Conservation (phyloP, 2,797 vertebrate species). For the Acrossocheilus wenchowensis region DNA sequence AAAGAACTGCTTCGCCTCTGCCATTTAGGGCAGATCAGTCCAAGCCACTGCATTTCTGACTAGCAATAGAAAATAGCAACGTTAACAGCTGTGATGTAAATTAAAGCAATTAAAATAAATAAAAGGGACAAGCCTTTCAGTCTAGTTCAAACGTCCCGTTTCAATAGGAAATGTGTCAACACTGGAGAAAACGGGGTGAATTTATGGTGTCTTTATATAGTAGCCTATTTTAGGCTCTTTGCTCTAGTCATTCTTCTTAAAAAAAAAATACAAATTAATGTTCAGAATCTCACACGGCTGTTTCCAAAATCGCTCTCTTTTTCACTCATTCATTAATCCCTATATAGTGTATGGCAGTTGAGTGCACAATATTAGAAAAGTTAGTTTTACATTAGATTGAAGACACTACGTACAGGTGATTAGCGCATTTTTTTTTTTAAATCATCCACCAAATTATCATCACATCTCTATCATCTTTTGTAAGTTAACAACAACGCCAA, state of each 20-base stretch:
- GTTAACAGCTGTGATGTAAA: background rate
- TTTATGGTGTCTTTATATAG: background rate
- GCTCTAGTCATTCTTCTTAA: background rate
- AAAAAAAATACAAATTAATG: background rate
- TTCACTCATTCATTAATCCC: no score
- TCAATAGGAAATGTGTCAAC: background rate
- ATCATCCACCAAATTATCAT: no score
- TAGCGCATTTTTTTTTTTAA: no score
- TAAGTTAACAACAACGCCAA: no score
- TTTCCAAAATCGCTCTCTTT: no score
- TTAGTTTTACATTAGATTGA: no score
- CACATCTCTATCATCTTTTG: no score
- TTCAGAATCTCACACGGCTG: background rate
- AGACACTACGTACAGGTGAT: no score
- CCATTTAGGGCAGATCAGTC: constrained; percentile 67
- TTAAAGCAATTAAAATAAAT: background rate
- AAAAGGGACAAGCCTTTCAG: background rate
- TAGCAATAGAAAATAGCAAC: background rate
- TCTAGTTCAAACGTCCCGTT: background rate
- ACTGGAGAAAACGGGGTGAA: background rate
- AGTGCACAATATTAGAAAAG: no score
- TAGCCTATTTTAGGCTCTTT: background rate
- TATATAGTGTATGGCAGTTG: no score
- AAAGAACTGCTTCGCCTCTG: constrained; percentile 56
- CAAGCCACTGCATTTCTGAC: constrained; percentile 29